Base-by-base conservation (phyloP, 1,140 invertebrate genomes). In the Drosophila funebris region DNA sequence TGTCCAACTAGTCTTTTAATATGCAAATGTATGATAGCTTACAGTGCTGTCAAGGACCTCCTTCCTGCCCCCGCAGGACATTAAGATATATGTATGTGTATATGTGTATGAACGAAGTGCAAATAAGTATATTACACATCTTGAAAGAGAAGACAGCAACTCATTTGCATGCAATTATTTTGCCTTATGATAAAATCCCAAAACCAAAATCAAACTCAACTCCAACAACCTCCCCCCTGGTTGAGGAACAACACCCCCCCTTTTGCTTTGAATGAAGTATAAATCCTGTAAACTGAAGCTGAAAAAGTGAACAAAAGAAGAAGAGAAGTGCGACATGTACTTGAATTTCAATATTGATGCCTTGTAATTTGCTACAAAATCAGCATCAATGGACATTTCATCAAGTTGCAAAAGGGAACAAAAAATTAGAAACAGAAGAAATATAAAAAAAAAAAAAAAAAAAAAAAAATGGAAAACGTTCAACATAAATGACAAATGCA, bases 151-250 rank as follows among this genome's bases (percentile, higher is more conserved):
- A 20, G 14, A 41, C 8, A 8, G 11, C 9, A 13, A 36, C 78
- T 87, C 75, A 87, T 88, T 87, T 88, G 71, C 83, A 88, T 78
- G 76, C 75, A 87, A 88, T 88, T 87, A 88, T 87, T 83, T 83
- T 69, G 36, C 48, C 39, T 63, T 61, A 33, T 27, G 14, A 54
- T n/a, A 48, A 31, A 53, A 61, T 29, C 18, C 18, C 27, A 6
- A 29, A 24, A 46, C 20, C 36, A n/a, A n/a, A n/a, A n/a, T n/a
- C 33, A 27, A 14, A 13, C 36, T 31, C 22, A 50, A 29, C 36
- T 33, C 29, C 63, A 18, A 44, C 11, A 44, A 52, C 1, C 27
- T 11, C 13, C 24, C 5, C 9, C n/a, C n/a, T n/a, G n/a, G 9
- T 36, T 36, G 2, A 2, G 33, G n/a, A 29, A 31, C 20, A 43